Percentiles rank a stretch among this genome's conserved stretches.
These are phyloP conservation scores for Drosophila paranaensis DNA, from an alignment of 2,888 invertebrate genomes.

Conservation along the genomic window DNA sequence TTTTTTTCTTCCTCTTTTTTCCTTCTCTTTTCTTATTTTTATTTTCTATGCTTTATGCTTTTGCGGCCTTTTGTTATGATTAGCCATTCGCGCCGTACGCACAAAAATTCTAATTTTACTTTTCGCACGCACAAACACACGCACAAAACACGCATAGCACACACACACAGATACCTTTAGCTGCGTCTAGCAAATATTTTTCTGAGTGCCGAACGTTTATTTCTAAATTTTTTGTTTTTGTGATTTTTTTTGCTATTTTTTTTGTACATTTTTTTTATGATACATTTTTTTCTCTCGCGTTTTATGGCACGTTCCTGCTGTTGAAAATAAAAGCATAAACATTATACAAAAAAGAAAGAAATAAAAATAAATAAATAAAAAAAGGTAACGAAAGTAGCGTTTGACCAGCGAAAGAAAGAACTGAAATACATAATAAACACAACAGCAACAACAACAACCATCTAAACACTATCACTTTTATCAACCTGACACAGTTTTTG, in stretches of 20 bases:
- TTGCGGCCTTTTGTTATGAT: slow-evolving; percentile 71
- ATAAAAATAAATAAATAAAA: slow-evolving; percentile 1
- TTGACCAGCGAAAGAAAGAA: slow-evolving; percentile 38
- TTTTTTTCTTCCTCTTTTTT: no score
- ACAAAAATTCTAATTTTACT: slow-evolving; percentile 79
- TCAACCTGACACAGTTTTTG: slow-evolving; percentile 47
- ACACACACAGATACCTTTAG: slow-evolving; percentile 24
- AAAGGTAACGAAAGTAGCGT: slow-evolving; percentile 58
- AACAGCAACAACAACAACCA: slow-evolving; percentile 20
- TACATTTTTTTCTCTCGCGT: slow-evolving; percentile 26
- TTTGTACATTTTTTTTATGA: slow-evolving; percentile 1
- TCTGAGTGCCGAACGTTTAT: slow-evolving; percentile 47
- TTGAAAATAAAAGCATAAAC: slow-evolving; percentile 56
- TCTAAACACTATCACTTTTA: slow-evolving; percentile 64
- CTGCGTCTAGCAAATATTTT: slow-evolving; percentile 47
- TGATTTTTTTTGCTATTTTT: slow-evolving; percentile 45
- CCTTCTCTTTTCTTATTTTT: slow-evolving; percentile 17
- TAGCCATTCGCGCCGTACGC: slow-evolving; percentile 76
- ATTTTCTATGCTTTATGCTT: slow-evolving; percentile 26
- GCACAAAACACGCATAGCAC: slow-evolving; percentile 24
- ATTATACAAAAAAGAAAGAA: slow-evolving; percentile 5
- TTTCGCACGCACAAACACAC: slow-evolving; percentile 62
- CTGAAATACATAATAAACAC: slow-evolving; percentile 41
- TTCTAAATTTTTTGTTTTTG: slow-evolving; percentile 50
- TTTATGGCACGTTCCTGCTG: slow-evolving; percentile 55